A percentile compares a stretch with the other conserved stretches of the same genome.
Evolutionary conservation across 1,140 invertebrate species (phyloP).

Genomic region (Papilio machaon): DNA sequence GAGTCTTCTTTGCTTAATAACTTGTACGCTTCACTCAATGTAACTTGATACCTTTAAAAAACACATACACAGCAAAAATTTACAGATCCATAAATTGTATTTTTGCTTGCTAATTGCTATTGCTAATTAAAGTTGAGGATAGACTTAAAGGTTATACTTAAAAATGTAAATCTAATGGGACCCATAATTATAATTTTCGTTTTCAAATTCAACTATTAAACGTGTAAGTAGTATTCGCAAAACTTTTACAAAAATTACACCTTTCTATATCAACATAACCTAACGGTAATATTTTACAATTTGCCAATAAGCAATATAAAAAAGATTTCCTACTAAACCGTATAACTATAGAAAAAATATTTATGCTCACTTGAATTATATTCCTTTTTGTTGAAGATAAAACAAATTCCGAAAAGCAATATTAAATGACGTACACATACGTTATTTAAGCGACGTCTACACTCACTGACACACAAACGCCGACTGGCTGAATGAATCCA

Average conservation of each 20-base stretch:
- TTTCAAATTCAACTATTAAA: not conserved
- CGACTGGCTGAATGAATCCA: slow-evolving; percentile 57
- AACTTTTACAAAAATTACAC: not conserved
- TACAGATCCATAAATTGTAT: not conserved
- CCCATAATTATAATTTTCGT: not conserved
- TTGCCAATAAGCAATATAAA: not conserved
- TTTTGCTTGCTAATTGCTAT: not conserved
- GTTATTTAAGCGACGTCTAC: slow-evolving; percentile 49
- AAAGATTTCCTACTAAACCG: not conserved
- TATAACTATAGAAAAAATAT: slow-evolving; percentile 30
- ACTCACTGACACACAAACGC: slow-evolving; percentile 54
- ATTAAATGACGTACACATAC: slow-evolving; percentile 51
- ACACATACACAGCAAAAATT: not conserved
- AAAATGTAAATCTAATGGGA: not conserved
- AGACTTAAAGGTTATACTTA: not conserved
- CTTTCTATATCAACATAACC: slow-evolving; percentile 3
- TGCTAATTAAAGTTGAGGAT: not conserved
- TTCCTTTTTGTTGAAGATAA: slow-evolving; percentile 47
- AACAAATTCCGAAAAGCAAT: slow-evolving; percentile 48
- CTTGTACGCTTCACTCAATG: not conserved
- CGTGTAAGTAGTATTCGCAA: not conserved
- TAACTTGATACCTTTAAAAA: not conserved
- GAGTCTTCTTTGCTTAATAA: not conserved
- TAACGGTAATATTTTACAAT: slow-evolving; percentile 10
- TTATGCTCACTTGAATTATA: slow-evolving; percentile 43